These are phyloP conservation scores for Sesamia nonagrioides DNA, from an alignment of 1,140 invertebrate genomes.

Conservation along the genomic window DNA sequence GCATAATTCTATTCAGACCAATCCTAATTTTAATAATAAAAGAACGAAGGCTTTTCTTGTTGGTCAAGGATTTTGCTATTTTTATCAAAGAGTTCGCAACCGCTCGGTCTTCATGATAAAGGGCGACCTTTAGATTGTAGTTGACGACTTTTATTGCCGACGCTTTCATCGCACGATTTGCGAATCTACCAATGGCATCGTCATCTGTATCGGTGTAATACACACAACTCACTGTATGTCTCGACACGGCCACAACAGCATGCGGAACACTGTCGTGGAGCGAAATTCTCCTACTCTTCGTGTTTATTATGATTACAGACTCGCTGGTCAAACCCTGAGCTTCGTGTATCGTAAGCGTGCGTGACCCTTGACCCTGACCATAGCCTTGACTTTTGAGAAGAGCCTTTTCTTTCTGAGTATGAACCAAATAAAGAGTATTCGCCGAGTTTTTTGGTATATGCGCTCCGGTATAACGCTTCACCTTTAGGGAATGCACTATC, in stretches of 20 bases:
- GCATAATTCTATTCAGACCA: too few species aligned
- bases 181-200: background rate
- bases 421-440: conserved; percentile 31
- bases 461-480: conserved; percentile 43
- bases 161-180: background rate
- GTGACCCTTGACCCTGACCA: conserved; percentile 11
- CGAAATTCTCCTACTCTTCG: background rate
- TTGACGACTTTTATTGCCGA: background rate
- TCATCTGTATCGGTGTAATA: conserved; percentile 42
- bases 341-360: conserved; percentile 45
- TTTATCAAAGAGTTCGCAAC: background rate
- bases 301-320: conserved; percentile 28
- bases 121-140: background rate
- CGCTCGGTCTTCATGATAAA: background rate
- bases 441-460: conserved; percentile 43
- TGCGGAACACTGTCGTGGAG: conserved; percentile 35
- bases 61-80: background rate
- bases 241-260: conserved; percentile 44
- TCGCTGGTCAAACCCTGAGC: conserved; percentile 33
- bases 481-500: conserved; percentile 42
- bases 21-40: too few species aligned
- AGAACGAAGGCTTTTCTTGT: too few species aligned
- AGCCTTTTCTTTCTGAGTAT: conserved; percentile 40
- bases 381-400: conserved; percentile 16
- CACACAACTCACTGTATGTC: conserved; percentile 37